Evolutionary conservation across 1,140 invertebrate genomes (phyloP), one percentile per base, ranked within the genome.

Genomic region (Caenorhabditis brenneri): DNA sequence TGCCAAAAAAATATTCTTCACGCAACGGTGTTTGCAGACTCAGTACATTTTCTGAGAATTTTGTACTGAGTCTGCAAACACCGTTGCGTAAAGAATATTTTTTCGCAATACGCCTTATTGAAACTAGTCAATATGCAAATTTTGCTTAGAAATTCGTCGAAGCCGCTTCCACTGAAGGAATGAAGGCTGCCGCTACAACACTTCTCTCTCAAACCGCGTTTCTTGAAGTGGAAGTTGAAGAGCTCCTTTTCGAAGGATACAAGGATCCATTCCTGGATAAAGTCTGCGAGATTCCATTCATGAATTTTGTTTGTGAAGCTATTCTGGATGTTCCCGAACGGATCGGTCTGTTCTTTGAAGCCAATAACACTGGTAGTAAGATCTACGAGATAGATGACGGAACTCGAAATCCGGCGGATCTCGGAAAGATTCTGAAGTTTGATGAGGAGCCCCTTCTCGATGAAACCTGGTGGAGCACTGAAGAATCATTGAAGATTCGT

Each of bases 201-300:
- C 82, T 90, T 16, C 39, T 90, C 27, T 87, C 88, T 7, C 89
- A 90, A 74, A 90, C 89, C 15, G 90, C 89, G 5, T 90, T 90
- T 39, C 65, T 90, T 9, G 89, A 91, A 85, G 89, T 90, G 16
- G 89, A 90, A 84, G 90, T 91, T 16, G 85, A 88, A 9, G 90
- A 90, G 74, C 81, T 91, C 0, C 86, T 90, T 19, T 90, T 89
- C 86, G 88, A 88, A 39, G 89, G 89, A 27, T 90, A 90, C 83
- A 85, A 83, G 74, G 89, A 90, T 69, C 89, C 89, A 15, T 90
- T 90, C 81, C 80, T 90, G 12, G 89, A 90, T 36, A 88, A 91
- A 82, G 82, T 87, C n/a, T 87, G 87, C 78, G 81, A 82, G 27
- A 79, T 88, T 31, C 88, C 89, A 9, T 88, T 89, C 81, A 89